These are phyloP conservation scores for Dynastes maya DNA, from an alignment of 2,888 invertebrate species.

Conservation along the genomic window DNA sequence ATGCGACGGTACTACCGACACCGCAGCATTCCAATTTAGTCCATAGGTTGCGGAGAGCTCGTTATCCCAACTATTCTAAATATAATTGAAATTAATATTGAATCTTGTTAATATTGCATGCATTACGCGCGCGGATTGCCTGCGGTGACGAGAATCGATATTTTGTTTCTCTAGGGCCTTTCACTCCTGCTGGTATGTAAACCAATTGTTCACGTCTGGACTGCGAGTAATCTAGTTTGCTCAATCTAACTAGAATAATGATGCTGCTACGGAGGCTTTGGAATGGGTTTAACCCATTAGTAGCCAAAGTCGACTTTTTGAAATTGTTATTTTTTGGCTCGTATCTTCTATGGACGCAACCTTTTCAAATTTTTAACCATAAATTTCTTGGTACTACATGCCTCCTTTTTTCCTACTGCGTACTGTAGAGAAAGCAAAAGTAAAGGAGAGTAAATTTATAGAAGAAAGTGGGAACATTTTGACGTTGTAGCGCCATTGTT, in stretches of 20 bases:
- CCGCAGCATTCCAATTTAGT: slow-evolving; percentile 48
- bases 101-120: slow-evolving; percentile 46
- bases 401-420: too few species aligned
- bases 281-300: background rate
- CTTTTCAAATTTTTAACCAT: too few species aligned
- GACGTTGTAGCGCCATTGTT: too few species aligned
- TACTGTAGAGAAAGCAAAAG: too few species aligned
- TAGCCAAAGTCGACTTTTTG: background rate
- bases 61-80: slow-evolving; percentile 53
- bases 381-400: too few species aligned
- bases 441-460: too few species aligned
- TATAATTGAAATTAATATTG: slow-evolving; percentile 56
- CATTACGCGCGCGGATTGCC: slow-evolving; percentile 34
- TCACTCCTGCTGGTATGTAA: slow-evolving; percentile 5
- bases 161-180: slow-evolving; percentile 34
- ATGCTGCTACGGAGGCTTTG: background rate
- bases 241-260: background rate
- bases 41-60: slow-evolving; percentile 49
- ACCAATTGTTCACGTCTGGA: slow-evolving; percentile 9
- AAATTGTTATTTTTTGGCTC: background rate
- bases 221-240: slow-evolving; percentile 9
- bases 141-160: slow-evolving; percentile 40
- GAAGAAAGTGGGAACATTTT: too few species aligned
- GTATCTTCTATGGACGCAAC: too few species aligned
- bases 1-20: slow-evolving; percentile 23